Base-by-base conservation (phyloP, 2,888 invertebrate species). In the Sisyra terminalis region DNA sequence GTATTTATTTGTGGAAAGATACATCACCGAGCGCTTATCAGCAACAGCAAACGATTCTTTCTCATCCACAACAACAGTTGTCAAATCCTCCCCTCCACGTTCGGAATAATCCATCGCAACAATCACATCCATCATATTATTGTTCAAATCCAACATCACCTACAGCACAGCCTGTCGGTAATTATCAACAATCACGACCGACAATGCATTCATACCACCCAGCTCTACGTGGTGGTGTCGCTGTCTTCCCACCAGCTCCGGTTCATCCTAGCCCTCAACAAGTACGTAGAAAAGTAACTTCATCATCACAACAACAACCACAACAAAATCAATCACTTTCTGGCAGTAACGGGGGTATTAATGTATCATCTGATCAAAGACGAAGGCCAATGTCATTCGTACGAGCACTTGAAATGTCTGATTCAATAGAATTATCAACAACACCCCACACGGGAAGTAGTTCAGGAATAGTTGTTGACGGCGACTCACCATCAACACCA, bases 301-400 rank as follows among this genome's bases (percentile, higher is more conserved):
- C 18, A 34, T 15, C 18, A 34, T 34, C 34, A 3, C 13, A 13
- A 7, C 34, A 34, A 34, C 24, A 24, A 24, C 24, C 24, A 5
- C 18, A 13, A 15, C 37, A 37, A 37, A 37, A 13, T 15, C 37
- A 37, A 11, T 11, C 37, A 11, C 32, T 14, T n/a, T 11, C 37
- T 2, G 37, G 18, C n/a, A 17, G 17, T 17, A 16, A 16, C 11
- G 38, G 29, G 15, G 37, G 18, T 17, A 6, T 39, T 15, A 14
- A 29, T 15, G 39, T 49, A 3, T 58, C 64, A 11, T 63, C 65
- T 13, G 67, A 69, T 50, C 63, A 63, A 35, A 63, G 67, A 15
- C 64, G 80, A 45, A 70, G 89, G 45, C 89, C 89, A 37, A 85
- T 89, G 69, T 86, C 86, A 47, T 88, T 89, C 65, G 86, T 88